Evolutionary conservation across 2,113 vertebrate genomes (phyloP).

Genomic region (Calonectris borealis): DNA sequence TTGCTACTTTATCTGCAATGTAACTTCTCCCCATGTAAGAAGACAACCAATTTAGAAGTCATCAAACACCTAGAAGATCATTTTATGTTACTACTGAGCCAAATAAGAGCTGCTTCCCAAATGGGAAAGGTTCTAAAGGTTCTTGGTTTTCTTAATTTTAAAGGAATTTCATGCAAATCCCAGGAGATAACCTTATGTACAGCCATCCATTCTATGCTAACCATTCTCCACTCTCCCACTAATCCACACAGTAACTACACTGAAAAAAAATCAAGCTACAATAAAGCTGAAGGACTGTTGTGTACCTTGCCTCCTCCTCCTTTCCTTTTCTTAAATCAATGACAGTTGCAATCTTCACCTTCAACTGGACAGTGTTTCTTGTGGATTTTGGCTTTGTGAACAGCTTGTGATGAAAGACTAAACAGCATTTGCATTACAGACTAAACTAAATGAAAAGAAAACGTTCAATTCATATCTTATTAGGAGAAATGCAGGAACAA

Average conservation of each 20-base stretch:
- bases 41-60: neutral
- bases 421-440: neutral
- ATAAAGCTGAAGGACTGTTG: neutral
- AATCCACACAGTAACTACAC: neutral
- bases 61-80: neutral
- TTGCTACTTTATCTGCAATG: neutral
- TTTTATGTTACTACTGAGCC: neutral
- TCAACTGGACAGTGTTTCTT: neutral
- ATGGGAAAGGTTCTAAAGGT: neutral
- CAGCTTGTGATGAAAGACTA: neutral
- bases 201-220: neutral
- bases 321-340: neutral
- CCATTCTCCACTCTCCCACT: neutral
- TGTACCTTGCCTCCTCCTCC: neutral
- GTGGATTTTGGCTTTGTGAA: neutral
- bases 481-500: neutral
- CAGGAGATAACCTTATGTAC: neutral
- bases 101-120: neutral
- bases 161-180: neutral
- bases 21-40: neutral
- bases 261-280: neutral
- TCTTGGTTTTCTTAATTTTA: neutral
- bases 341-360: neutral
- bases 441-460: neutral
- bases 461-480: neutral